Conservation (phyloP, 2,888 invertebrate species). For the Drosophila borealis region DNA sequence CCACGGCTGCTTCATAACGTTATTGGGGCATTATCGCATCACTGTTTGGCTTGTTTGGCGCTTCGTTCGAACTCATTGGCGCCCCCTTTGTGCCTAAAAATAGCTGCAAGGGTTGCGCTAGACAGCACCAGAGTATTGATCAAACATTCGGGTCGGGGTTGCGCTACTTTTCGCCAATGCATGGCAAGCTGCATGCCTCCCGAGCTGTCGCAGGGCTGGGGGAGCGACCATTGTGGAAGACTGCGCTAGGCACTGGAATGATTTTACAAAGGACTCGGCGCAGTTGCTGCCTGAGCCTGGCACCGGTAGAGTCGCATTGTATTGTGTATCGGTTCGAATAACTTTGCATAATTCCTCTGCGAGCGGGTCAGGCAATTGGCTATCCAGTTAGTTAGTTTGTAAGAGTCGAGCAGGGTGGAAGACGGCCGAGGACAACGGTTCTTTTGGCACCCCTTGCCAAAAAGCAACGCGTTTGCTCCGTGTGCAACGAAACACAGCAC, state of each 20-base stretch:
- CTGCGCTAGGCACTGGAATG: constrained; percentile 31
- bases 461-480: constrained; percentile 81
- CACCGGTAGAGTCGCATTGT: constrained; percentile 36
- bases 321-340: constrained; percentile 25
- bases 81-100: constrained; percentile 58
- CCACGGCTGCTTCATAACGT: constrained; percentile 38
- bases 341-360: constrained; percentile 26
- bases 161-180: constrained; percentile 37
- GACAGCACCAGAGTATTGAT: constrained; percentile 69
- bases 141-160: constrained; percentile 71
- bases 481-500: constrained; percentile 64
- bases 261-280: constrained; percentile 44
- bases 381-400: constrained; percentile 63
- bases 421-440: constrained; percentile 80
- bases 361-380: constrained; percentile 22
- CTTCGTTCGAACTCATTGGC: constrained; percentile 55
- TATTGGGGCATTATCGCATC: constrained; percentile 56
- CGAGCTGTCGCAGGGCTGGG: constrained; percentile 8
- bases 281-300: constrained; percentile 49
- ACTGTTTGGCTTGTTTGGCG: constrained; percentile 30
- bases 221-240: too few relatives aligned
- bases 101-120: constrained; percentile 52
- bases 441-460: constrained; percentile 79
- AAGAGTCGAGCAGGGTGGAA: constrained; percentile 70
- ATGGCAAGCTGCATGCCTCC: constrained; percentile 32